A percentile compares a stretch with the other conserved stretches of the same genome.
Evolutionary conservation across 2,113 vertebrate genomes (phyloP).

Genomic region (Candoia aspera): DNA sequence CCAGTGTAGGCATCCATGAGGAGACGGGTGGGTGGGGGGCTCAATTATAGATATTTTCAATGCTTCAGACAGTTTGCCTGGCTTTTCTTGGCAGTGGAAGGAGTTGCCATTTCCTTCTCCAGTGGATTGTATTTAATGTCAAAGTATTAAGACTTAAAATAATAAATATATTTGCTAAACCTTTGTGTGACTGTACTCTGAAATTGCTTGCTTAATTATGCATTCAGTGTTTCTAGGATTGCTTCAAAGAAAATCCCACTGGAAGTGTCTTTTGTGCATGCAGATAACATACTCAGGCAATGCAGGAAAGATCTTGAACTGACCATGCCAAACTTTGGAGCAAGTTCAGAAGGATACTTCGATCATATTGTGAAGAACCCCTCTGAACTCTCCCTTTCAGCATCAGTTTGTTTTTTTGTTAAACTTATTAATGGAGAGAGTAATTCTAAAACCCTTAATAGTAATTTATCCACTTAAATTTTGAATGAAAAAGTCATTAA

Average conservation of each 20-base stretch:
- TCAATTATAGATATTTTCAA: neutral
- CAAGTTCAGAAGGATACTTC: neutral
- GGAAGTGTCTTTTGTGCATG: neutral
- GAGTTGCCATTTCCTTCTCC: neutral
- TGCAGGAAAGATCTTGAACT: neutral
- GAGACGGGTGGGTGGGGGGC: too few relatives aligned
- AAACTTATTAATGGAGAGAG: neutral
- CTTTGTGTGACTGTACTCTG: neutral
- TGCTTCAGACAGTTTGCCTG: neutral
- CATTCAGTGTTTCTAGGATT: neutral
- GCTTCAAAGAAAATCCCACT: neutral
- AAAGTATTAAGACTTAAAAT: neutral
- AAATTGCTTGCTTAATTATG: neutral
- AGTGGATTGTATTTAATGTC: neutral
- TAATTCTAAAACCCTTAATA: neutral
- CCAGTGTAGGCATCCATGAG: neutral
- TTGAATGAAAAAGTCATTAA: neutral
- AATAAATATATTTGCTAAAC: neutral
- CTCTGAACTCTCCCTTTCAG: neutral
- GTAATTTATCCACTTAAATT: neutral
- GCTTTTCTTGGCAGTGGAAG: neutral
- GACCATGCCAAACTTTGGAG: neutral
- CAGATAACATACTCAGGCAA: neutral
- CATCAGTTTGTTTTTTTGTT: neutral
- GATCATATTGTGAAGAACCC: neutral